Evolutionary conservation across 2,113 vertebrate genomes (phyloP), one percentile per base, ranked within the genome.

Genomic region (Peromyscus californicus): DNA sequence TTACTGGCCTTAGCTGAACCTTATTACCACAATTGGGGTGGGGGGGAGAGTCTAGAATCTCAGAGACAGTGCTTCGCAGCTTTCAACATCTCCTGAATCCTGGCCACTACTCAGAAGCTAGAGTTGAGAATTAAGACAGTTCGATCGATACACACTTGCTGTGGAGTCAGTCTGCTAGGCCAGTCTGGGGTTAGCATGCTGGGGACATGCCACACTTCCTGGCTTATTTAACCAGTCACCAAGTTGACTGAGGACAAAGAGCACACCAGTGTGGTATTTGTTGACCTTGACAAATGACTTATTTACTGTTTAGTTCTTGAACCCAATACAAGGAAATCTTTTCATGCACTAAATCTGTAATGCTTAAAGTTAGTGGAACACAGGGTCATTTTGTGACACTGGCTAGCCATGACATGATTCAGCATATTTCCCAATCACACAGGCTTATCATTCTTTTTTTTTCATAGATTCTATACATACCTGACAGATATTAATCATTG

Each of bases 231-330:
- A 45, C 10, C 7, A 42, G 57, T 48, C 39, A 57, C 54, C 59
- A 45, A 33, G 13, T 24, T 74, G 74, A 57, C 2, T 3, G 39
- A 70, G 45, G 45, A 45, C 26, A 78, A 61, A 88, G 0, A 90
- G 39, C 26, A 51, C 22, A 87, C 26, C 0, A 12, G 39, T 21
- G 42, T 42, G 90, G 63, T 84, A 67, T 82, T 31, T 33, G 61
- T 13, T 89, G 93, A 89, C 31, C 33, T 45, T 72, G n/a, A 89
- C 67, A 95, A 85, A 39, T 33, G 31, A 57, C 17, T 67, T 48
- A 65, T 61, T 94, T 72, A 69, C 10, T 86, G 26, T 51, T 90
- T 57, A 69, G 57, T 83, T 95, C 90, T 29, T 31, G 54, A 90
- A 45, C 5, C 39, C 61, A 84, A 89, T 84, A 59, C 7, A 76